Evolutionary conservation across 2,797 vertebrate species (phyloP), one percentile per base, ranked within the genome.

Genomic region (Philypnodon macrostomus): DNA sequence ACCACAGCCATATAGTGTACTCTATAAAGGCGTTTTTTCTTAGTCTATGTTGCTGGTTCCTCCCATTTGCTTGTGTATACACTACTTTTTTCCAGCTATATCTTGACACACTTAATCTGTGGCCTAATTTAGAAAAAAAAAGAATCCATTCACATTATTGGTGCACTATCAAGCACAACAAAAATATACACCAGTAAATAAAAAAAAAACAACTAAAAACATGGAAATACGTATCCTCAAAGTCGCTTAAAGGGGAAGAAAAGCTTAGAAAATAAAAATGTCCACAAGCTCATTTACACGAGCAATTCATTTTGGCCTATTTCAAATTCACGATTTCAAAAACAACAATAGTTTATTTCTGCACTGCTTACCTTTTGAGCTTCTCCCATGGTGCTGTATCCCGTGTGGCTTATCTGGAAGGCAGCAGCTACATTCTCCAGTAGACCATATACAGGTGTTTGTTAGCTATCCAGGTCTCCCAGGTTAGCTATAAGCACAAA

Each of bases 301-400:
- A n/a, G n/a, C n/a, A n/a, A n/a, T n/a, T n/a, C n/a, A n/a, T n/a
- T n/a, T n/a, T n/a, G n/a, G n/a, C n/a, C n/a, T n/a, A n/a, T n/a
- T n/a, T n/a, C n/a, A n/a, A n/a, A n/a, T n/a, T n/a, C n/a, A n/a
- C n/a, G n/a, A n/a, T n/a, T n/a, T n/a, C n/a, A n/a, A n/a, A 58
- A 10, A 33, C 5, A 5, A 0, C 15, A 47, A 23, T 14, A 33
- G 42, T 27, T 47, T 52, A 48, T 41, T 1, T 26, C 39, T 57
- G 29, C 42, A 46, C 18, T 70, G 53, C 89, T 52, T 87, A 94
- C 92, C 92, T 93, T 92, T 84, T 93, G 90, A 81, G 88, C 90
- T 85, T 94, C 93, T 72, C 91, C 92, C 93, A 94, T 94, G 80
- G 58, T 86, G 77, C 53, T 45, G 68, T 69, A 61, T 82, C 59